Evolutionary conservation across 1,140 invertebrate species (phyloP).

Genomic region (Anastatus disparis): DNA sequence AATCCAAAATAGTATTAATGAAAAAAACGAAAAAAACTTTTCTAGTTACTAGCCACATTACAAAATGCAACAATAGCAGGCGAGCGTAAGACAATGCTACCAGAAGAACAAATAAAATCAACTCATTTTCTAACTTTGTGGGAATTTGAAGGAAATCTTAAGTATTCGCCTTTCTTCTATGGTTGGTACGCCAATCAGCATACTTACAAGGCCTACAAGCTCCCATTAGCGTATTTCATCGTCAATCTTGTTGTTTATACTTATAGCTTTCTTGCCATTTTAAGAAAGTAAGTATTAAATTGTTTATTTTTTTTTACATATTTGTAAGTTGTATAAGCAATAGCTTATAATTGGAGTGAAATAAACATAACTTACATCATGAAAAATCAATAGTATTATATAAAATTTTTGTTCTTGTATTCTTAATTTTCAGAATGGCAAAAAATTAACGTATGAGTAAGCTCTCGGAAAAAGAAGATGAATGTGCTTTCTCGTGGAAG

Average conservation of each 20-base stretch:
- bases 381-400: background rate
- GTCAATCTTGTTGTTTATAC: conserved; percentile 88
- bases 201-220: conserved; percentile 78
- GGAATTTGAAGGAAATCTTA: conserved; percentile 93
- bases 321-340: too few relatives aligned
- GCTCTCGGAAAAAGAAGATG: conserved; percentile 94
- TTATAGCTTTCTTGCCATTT: conserved; percentile 94
- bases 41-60: conserved; percentile 61
- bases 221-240: conserved; percentile 94
- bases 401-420: conserved; percentile 13
- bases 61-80: conserved; percentile 68
- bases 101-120: conserved; percentile 79
- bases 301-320: too few relatives aligned
- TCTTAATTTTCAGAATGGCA: conserved; percentile 93
- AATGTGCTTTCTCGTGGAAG: conserved; percentile 97
- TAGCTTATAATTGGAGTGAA: background rate
- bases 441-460: conserved; percentile 94
- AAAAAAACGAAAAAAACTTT: too few relatives aligned
- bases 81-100: conserved; percentile 83
- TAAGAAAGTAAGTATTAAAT: conserved; percentile 81
- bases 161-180: conserved; percentile 96
- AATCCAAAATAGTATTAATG: too few relatives aligned
- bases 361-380: background rate
- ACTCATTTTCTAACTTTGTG: conserved; percentile 88
- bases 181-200: conserved; percentile 91